These are phyloP conservation scores for Caenorhabditis panamensis DNA, from an alignment of 2,888 invertebrate genomes.

Conservation along the genomic window DNA sequence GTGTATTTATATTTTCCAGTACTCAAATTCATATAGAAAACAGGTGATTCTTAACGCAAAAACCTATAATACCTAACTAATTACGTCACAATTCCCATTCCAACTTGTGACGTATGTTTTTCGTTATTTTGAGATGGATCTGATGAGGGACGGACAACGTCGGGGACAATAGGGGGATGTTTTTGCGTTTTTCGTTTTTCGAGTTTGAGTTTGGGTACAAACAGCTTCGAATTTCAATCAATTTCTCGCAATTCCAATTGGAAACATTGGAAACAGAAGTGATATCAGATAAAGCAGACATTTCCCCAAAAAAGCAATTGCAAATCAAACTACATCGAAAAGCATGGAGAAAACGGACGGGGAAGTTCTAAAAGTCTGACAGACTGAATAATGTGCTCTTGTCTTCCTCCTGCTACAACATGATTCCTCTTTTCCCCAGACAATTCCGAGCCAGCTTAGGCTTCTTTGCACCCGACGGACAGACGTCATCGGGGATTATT, in stretches of 20 bases:
- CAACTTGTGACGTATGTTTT: neutral
- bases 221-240: too few species aligned
- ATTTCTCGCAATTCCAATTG: too few species aligned
- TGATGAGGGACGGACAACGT: too few species aligned
- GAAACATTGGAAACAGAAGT: neutral
- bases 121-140: neutral
- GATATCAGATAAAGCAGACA: neutral
- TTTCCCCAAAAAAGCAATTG: neutral
- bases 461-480: constrained; percentile 29
- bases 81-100: neutral
- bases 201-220: too few species aligned
- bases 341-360: neutral
- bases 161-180: neutral
- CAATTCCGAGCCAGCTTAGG: constrained; percentile 42
- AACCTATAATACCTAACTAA: neutral
- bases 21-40: too few species aligned
- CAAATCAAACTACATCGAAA: constrained; percentile 3
- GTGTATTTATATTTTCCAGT: too few species aligned
- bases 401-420: constrained; percentile 10
- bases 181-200: too few species aligned
- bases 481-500: constrained; percentile 10
- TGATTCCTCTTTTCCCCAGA: constrained; percentile 37
- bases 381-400: constrained; percentile 47
- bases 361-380: neutral
- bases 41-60: neutral